Base-by-base conservation (phyloP, 64 coral and sea anemone species). In the Montipora capricornis region DNA sequence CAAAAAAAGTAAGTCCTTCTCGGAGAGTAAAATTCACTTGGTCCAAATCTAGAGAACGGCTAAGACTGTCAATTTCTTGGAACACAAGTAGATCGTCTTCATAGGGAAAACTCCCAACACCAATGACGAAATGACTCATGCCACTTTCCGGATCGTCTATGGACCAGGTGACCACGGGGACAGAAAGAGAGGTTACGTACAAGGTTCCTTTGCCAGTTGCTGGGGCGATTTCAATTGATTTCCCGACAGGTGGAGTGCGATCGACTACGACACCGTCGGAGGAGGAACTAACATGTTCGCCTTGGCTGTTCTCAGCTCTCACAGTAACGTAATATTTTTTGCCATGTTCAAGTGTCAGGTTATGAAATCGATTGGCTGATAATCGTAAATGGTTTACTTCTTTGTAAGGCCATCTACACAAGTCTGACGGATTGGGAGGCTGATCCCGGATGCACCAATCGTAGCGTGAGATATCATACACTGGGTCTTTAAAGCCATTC, bases 401-500 rank as follows among this genome's bases (percentile, higher is more conserved):
- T 73, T 84, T 69, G 22, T 88, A 97, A 19, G 93, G 79, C 96
- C 96, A 97, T 16, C 64, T 88, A 76, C 96, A 97, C 4, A 89
- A 10, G 15, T 75, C 81, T 68, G 44, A 81, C 17, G 84, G 79
- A 22, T 59, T 76, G 7, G 93, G 93, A 53, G 80, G 93, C 13
- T 94, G 79, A 80, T 90, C 93, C 16, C 96, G 90, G 7, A 94
- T 94, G 50, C 98, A 99, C 98, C 98, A 99, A 50, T 96, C 95
- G 50, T 96, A 99, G 14, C 79, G 60, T 8, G 50, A 60, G n/a
- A 99, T 77, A 10, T 81, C 98, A 87, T 89, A 99, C 17, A 96
- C 95, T 79, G 98, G 98, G 76, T 99, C 98, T 58, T 99, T 85
- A 90, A 96, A 99, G 6, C 98, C 98, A 50, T 87, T 82, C 98